A percentile compares a stretch with the other conserved stretches of the same genome.
These are phyloP conservation scores for Kuschelorhynchus macadamiae DNA, from an alignment of 2,888 invertebrate species.

Conservation along the genomic window DNA sequence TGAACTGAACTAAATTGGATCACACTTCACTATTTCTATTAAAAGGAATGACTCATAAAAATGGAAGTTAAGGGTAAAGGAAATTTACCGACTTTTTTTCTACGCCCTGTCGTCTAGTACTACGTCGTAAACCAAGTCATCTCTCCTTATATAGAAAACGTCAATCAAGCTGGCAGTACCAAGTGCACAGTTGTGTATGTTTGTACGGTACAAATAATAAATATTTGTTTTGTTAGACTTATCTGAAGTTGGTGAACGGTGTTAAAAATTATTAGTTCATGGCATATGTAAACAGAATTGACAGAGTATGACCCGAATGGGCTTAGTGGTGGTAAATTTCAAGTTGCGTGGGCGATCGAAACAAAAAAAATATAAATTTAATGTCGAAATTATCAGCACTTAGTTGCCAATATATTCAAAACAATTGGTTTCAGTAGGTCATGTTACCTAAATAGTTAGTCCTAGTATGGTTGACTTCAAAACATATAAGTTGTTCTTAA, in stretches of 20 bases:
- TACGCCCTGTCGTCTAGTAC: too few species aligned
- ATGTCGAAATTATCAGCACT: not conserved
- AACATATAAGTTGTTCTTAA: too few species aligned
- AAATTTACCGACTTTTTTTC: too few species aligned
- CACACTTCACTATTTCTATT: too few species aligned
- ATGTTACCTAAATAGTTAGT: too few species aligned
- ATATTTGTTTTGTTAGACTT: slow-evolving; percentile 35
- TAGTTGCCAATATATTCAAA: too few species aligned
- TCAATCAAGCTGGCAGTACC: slow-evolving; percentile 41
- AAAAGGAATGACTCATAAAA: too few species aligned
- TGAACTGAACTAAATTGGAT: too few species aligned
- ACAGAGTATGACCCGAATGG: slow-evolving; percentile 7
- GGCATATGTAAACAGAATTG: slow-evolving; percentile 22
- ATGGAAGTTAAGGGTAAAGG: too few species aligned
- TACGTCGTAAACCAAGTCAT: slow-evolving; percentile 14
- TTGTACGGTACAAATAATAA: slow-evolving; percentile 40
- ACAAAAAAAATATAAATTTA: not conserved
- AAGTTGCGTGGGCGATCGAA: slow-evolving; percentile 10
- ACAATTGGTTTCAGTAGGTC: too few species aligned
- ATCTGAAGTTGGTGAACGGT: slow-evolving; percentile 41
- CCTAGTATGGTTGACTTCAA: too few species aligned
- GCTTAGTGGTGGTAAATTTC: not conserved
- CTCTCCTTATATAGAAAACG: slow-evolving; percentile 20
- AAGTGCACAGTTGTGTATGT: slow-evolving; percentile 42
- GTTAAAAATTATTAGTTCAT: slow-evolving; percentile 37